A percentile compares a stretch with the other conserved stretches of the same genome.
Evolutionary conservation across 2,797 vertebrate species (phyloP).

Genomic region (Crocidura indochinensis): DNA sequence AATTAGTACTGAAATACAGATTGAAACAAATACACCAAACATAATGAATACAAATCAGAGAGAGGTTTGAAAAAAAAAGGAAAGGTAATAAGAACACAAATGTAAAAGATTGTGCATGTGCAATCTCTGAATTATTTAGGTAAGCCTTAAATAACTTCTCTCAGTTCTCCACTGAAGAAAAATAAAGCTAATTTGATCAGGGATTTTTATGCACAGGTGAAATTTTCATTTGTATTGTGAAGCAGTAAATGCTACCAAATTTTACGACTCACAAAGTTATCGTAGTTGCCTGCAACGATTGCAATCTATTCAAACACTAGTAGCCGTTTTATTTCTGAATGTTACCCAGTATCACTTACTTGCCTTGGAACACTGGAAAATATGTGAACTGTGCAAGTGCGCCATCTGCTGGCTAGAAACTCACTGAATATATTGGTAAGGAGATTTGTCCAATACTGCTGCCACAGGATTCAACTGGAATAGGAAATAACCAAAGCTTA

Average conservation of each 20-base stretch:
- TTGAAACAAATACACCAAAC: background rate
- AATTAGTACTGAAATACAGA: background rate
- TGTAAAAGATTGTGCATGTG: background rate
- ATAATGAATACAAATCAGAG: background rate
- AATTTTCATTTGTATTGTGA: background rate
- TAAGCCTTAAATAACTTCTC: slow-evolving; percentile 3
- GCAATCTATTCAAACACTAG: slow-evolving; percentile 52
- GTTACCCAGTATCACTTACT: slow-evolving; percentile 33
- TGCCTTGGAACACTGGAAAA: slow-evolving; percentile 50
- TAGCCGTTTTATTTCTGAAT: slow-evolving; percentile 50
- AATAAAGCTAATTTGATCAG: slow-evolving; percentile 40
- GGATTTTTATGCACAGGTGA: background rate
- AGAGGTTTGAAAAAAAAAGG: background rate
- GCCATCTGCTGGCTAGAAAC: slow-evolving; percentile 87
- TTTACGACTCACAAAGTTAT: slow-evolving; percentile 12
- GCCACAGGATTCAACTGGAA: accelerated
- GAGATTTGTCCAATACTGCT: accelerated
- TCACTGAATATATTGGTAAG: accelerated
- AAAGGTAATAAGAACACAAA: background rate
- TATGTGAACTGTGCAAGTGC: slow-evolving; percentile 86
- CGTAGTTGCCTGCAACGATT: slow-evolving; percentile 66
- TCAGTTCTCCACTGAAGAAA: slow-evolving; percentile 50
- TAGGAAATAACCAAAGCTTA: background rate
- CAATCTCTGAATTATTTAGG: slow-evolving; percentile 21
- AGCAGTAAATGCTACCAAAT: slow-evolving; percentile 62